Base-by-base conservation (phyloP, 2,113 vertebrate genomes). In the Cyprinodon variegatus region DNA sequence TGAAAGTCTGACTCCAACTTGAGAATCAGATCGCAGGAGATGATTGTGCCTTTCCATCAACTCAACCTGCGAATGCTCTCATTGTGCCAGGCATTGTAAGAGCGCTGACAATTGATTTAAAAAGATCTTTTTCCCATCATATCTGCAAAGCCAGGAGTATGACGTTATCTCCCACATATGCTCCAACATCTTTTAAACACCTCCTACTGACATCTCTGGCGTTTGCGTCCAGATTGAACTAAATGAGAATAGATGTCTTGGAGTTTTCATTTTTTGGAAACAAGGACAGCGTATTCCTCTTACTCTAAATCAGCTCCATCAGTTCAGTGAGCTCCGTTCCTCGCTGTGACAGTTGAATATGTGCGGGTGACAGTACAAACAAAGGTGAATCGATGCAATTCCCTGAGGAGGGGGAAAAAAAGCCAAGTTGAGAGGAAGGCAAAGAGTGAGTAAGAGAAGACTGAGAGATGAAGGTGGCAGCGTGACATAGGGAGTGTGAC, bases 371-470 rank as follows among this genome's bases (percentile, higher is more conserved):
- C 90, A 89, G 88, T 87, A 90, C 90, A 91, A 91, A 92, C 90
- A 93, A 91, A 91, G 87, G 91, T 91, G 89, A 90, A 92, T 91
- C 83, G 81, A 88, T 90, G 92, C 83, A 79, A 90, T 85, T 84
- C 88, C 84, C 88, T 37, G 13, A 86, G 83, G 86, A 77, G 73
- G 77, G 76, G 41, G 1, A 0, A 61, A 45, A 71, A 65, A 65
- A 84, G 75, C 63, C 74, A 71, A 82, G 79, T 77, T 85, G 74
- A 83, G 83, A 74, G 72, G 72, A 77, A 79, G 89, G 81, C 62
- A 72, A 71, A 79, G 75, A 63, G 81, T 45, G 72, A 75, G 70
- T 68, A 50, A 60, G 72, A 63, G 79, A 38, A 86, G 82, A 83
- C 70, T 64, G 77, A 88, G 81, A 87, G 89, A 90, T 82, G 88